Evolutionary conservation across 53 echinoderm and acorn worm species (phyloP).

Genomic region (Temnopleurus reevesii): DNA sequence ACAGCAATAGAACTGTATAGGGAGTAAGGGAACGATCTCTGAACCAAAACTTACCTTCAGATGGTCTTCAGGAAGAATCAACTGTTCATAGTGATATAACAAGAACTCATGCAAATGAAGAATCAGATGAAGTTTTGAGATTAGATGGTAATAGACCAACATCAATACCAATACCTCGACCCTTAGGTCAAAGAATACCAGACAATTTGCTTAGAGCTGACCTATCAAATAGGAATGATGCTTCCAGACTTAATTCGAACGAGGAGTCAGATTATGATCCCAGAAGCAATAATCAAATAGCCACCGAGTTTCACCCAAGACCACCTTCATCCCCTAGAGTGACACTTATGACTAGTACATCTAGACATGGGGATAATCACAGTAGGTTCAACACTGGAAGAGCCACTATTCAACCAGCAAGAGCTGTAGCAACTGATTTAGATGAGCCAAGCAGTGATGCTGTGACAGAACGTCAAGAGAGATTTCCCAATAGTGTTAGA

Average conservation of each 20-base stretch:
- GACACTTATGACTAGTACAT: background rate
- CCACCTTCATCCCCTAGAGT: background rate
- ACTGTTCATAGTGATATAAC: background rate
- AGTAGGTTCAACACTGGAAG: slow-evolving; percentile 4
- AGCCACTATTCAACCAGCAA: slow-evolving; percentile 27
- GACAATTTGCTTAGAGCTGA: background rate
- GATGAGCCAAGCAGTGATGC: background rate
- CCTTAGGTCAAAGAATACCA: background rate
- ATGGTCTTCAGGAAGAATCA: background rate
- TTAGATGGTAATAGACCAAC: background rate
- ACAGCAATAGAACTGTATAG: background rate
- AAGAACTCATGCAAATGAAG: background rate
- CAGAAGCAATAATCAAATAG: background rate
- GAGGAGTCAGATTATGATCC: background rate
- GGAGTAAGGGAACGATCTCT: background rate
- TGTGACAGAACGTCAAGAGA: background rate
- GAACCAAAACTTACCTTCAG: background rate
- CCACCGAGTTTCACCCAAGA: background rate
- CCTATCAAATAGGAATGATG: background rate
- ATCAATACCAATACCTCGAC: background rate
- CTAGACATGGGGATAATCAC: background rate
- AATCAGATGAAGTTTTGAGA: background rate
- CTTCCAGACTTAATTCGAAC: background rate
- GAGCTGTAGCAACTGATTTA: slow-evolving; percentile 26
- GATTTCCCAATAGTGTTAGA: slow-evolving; percentile 40